Percentiles rank a stretch among this genome's conserved stretches.
phyloP scores from a whole-genome alignment of 2,113 vertebrate genomes.

The Poecilia latipinna region DNA sequence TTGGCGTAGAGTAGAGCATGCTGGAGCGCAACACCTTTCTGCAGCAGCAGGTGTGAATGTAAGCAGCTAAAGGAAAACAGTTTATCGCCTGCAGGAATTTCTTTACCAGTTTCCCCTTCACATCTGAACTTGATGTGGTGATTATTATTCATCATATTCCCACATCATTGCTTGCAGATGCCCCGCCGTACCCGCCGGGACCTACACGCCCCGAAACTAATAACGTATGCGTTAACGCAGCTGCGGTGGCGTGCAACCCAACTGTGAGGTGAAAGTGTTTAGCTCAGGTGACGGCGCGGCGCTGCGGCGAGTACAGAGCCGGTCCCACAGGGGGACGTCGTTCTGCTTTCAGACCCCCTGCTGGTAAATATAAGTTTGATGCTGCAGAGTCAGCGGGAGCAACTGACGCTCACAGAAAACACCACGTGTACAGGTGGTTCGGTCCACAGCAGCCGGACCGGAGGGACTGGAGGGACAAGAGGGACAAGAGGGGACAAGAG shows the following conservation, averaged over 20 bases:
- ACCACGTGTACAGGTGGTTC: conserved; percentile 36
- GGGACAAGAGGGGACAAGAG: neutral
- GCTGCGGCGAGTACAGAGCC: conserved; percentile 39
- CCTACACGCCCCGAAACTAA: conserved; percentile 43
- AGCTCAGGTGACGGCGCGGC: conserved; percentile 61
- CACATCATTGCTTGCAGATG: conserved; percentile 42
- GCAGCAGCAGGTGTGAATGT: conserved; percentile 17
- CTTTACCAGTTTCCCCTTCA: conserved; percentile 19
- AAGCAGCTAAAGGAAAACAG: conserved; percentile 46
- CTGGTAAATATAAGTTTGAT: conserved; percentile 66
- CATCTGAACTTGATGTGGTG: conserved; percentile 33
- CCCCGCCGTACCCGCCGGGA: conserved; percentile 45
- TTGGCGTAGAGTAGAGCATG: conserved; percentile 27
- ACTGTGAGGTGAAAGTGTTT: conserved; percentile 62
- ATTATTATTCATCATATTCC: conserved; percentile 69
- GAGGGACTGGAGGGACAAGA: neutral
- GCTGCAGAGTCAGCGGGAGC: conserved; percentile 44
- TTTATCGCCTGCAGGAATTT: conserved; percentile 18
- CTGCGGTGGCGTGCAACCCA: conserved; percentile 20
- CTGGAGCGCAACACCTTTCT: conserved; percentile 22
- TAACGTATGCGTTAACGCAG: conserved; percentile 60
- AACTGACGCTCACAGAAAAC: conserved; percentile 35
- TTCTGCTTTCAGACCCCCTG: conserved; percentile 53
- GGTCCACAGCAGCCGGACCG: neutral
- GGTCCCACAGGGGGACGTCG: conserved; percentile 36